Base-by-base conservation (phyloP, 2,797 vertebrate species). In the Heliangelus exortis region DNA sequence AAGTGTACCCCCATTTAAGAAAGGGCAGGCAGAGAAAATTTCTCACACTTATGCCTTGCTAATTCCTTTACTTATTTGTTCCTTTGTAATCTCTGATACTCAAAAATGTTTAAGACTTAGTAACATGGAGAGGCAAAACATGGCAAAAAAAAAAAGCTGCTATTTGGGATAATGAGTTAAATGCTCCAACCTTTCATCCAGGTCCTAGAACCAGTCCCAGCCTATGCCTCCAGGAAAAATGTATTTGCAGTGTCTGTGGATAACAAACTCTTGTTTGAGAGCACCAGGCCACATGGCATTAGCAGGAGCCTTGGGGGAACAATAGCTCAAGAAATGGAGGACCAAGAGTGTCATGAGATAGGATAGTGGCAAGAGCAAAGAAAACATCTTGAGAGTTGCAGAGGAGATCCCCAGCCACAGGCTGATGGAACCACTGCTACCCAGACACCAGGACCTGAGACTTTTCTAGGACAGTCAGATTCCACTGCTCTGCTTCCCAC, bases 371-470 rank as follows among this genome's bases (percentile, higher is more conserved):
- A 34, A 63, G 11, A 58, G 34, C 18, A n/a, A 66, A 76, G 26
- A 29, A 36, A 59, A 55, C 4, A 1, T 0, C 3, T 5, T 69
- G 33, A 57, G 50, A 63, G 9, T 8, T 21, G 26, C 7, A 20
- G 33, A 72, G 25, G 14, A 31, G n/a, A 58, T 19, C 26, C 25
- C 20, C 54, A 72, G 41, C 2, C 33, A 10, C 10, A 28, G 20
- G 14, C 26, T 67, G 23, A 79, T 34, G 1, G 2, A 62, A 18
- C 28, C 9, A 7, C 67, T 78, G 34, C 62, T 67, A 45, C 45
- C 45, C 67, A 57, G 28, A 2, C 0, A 2, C 18, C 28, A 61
- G 1, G 0, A 14, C 36, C 1, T 1, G 25, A 69, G 18, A 4
- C 16, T 41, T 29, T 34, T 33, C 34, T 12, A 5, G 36, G 2